Conservation (phyloP, 2,113 vertebrate species). For the Eulemur macaco region DNA sequence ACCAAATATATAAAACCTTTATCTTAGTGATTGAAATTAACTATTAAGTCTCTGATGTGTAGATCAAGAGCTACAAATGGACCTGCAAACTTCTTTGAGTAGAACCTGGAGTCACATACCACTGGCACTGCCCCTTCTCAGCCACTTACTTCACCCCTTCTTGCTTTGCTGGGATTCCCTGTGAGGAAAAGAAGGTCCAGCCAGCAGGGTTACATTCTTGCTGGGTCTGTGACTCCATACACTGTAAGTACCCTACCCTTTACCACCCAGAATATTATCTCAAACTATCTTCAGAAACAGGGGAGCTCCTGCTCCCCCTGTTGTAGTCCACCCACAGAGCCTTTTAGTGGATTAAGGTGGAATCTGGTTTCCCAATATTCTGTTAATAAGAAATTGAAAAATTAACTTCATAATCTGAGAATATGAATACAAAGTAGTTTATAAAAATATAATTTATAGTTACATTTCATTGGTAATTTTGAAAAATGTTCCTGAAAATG, state of each 20-base stretch:
- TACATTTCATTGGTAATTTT: neutral
- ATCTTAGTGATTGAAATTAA: conserved; percentile 52
- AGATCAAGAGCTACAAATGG: conserved; percentile 23
- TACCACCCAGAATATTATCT: neutral
- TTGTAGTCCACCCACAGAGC: neutral
- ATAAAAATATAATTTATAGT: conserved; percentile 24
- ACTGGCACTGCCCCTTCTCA: neutral
- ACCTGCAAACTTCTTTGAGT: neutral
- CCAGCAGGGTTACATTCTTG: neutral
- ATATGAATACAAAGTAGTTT: neutral
- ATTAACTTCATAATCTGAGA: neutral
- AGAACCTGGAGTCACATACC: neutral
- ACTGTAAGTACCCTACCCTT: neutral
- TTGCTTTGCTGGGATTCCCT: conserved; percentile 3
- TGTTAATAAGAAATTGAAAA: conserved; percentile 31
- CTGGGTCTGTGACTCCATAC: neutral
- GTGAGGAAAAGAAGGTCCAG: neutral
- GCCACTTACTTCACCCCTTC: neutral
- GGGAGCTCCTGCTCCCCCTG: fast-evolving
- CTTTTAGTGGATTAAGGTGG: neutral
- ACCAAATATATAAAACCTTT: conserved; percentile 55
- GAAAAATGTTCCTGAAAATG: neutral
- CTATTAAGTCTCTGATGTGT: neutral
- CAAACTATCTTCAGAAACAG: neutral
- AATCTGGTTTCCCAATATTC: conserved; percentile 10